phyloP scores from a whole-genome alignment of 2,797 vertebrate species.

The Pelodytes ibericus region DNA sequence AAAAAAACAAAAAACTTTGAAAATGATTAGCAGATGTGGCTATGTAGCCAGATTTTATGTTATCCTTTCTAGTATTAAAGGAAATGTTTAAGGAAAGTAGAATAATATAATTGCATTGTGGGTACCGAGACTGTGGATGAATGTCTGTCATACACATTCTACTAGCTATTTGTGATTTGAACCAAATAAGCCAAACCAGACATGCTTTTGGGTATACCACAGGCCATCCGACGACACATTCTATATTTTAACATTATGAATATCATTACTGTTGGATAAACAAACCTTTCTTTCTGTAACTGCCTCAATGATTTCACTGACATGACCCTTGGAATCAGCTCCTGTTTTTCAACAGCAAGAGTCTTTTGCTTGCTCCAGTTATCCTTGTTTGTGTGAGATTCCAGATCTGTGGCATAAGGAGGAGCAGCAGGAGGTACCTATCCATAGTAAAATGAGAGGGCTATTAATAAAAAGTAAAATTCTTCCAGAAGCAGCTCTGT shows the following conservation, averaged over 20 bases:
- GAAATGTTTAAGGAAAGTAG: no score
- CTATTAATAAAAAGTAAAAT: conserved; percentile 5
- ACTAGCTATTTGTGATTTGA: background rate
- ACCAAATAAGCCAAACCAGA: background rate
- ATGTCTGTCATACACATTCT: conserved; percentile 1
- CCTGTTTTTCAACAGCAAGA: background rate
- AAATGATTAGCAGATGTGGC: no score
- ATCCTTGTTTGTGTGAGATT: conserved; percentile 22
- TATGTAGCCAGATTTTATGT: no score
- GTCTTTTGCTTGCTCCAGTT: conserved; percentile 31
- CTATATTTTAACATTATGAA: conserved; percentile 18
- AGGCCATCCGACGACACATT: background rate
- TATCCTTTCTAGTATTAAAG: no score
- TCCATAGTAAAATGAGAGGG: background rate
- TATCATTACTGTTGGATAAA: background rate
- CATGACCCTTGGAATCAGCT: conserved; percentile 36
- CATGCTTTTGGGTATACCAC: conserved; percentile 8
- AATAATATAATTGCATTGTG: background rate
- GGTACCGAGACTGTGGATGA: background rate
- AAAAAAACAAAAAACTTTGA: no score
- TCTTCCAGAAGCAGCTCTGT: no score
- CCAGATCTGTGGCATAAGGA: conserved; percentile 51
- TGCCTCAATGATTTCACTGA: conserved; percentile 42
- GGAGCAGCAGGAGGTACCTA: conserved; percentile 60
- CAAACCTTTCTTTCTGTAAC: conserved; percentile 67